Percentiles rank a stretch among this genome's conserved stretches.
These are phyloP conservation scores for Nannobrachium achirus DNA, from an alignment of 2,113 vertebrate genomes.

Conservation along the genomic window DNA sequence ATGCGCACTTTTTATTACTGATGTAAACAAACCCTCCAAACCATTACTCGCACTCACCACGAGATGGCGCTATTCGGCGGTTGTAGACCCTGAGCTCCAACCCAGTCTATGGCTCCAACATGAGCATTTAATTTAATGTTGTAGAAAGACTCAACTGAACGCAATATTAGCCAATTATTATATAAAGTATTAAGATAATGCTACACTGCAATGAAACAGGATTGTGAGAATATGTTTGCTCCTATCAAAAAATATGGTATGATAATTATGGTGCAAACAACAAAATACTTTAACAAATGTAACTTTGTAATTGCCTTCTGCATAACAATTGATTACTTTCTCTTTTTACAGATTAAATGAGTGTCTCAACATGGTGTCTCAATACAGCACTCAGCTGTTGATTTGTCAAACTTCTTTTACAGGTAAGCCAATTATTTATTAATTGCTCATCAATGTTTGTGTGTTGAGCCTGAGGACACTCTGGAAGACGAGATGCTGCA, in stretches of 20 bases:
- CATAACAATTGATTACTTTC: constrained; percentile 13
- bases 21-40: constrained; percentile 79
- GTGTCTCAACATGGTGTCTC: neutral
- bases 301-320: neutral
- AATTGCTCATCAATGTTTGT: too few relatives aligned
- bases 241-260: too few relatives aligned
- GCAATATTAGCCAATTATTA: neutral
- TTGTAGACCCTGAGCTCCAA: neutral
- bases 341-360: constrained; percentile 31
- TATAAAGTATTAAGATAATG: constrained; percentile 14
- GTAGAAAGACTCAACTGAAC: constrained; percentile 8
- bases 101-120: too few relatives aligned
- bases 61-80: constrained; percentile 51
- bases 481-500: too few relatives aligned
- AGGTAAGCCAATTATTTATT: too few relatives aligned
- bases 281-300: neutral
- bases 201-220: neutral
- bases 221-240: neutral
- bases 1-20: constrained; percentile 82
- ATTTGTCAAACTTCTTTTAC: neutral
- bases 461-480: too few relatives aligned
- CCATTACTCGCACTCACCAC: constrained; percentile 34
- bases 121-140: neutral
- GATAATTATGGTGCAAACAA: neutral
- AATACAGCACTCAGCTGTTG: neutral